phyloP scores from a whole-genome alignment of 2,888 invertebrate genomes.

The Drosophila neotestacea region DNA sequence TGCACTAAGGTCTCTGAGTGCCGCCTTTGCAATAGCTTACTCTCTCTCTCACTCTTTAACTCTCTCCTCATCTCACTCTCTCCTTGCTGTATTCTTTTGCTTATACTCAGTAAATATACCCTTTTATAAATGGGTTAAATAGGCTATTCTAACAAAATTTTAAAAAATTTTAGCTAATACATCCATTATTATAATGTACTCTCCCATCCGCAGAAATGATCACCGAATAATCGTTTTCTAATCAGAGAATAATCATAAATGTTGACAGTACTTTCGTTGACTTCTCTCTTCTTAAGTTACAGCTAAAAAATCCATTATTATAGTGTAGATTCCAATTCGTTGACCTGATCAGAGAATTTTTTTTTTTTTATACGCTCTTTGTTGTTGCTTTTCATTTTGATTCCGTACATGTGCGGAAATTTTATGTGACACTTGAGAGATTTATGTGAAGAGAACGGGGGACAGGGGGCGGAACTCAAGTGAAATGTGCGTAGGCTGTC shows the following conservation, averaged over 20 bases:
- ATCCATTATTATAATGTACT: too few relatives aligned
- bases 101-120: slow-evolving; percentile 22
- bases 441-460: slow-evolving; percentile 48
- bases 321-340: slow-evolving; percentile 31
- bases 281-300: not conserved
- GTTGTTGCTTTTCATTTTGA: slow-evolving; percentile 68
- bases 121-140: not conserved
- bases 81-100: slow-evolving; percentile 13
- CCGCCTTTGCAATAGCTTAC: slow-evolving; percentile 3
- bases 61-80: not conserved
- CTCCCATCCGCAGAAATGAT: too few relatives aligned
- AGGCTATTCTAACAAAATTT: too few relatives aligned
- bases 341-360: not conserved
- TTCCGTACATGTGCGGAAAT: slow-evolving; percentile 78
- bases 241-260: too few relatives aligned
- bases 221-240: not conserved
- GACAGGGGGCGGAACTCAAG: not conserved
- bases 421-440: slow-evolving; percentile 80
- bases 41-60: slow-evolving; percentile 19
- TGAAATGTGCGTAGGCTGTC: slow-evolving; percentile 29
- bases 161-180: too few relatives aligned
- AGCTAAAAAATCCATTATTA: not conserved
- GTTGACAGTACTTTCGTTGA: too few relatives aligned
- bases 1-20: slow-evolving; percentile 57
- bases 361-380: slow-evolving; percentile 28